Evolutionary conservation across 2,888 invertebrate species (phyloP), one percentile per base, ranked within the genome.

Genomic region (Drosophila paranaensis): DNA sequence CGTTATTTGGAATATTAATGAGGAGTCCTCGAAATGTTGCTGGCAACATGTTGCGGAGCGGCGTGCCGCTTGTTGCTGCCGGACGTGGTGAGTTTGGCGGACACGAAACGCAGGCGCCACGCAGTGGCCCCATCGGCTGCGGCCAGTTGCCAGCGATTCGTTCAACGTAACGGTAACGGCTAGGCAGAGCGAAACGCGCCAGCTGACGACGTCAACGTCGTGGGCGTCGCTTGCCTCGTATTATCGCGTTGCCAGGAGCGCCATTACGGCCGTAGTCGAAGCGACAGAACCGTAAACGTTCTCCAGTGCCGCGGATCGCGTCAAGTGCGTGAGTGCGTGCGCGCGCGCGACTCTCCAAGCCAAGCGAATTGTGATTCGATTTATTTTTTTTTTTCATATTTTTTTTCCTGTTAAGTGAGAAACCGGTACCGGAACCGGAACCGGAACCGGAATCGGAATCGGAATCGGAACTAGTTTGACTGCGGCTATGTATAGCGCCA

Each of bases 101-200:
- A 9, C 1, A 16, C 51, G 74, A 20, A 76, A 74, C 65, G 74
- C 71, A 76, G 74, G 65, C 74, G 73, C 56, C 61, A 25, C 48
- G 46, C 42, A 39, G 39, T 39, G n/a, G 54, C 9, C 39, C n/a
- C 40, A 40, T 2, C 27, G 27, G 27, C 16, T 27, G 54, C 60
- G 51, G 56, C 60, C 68, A 78, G 77, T 78, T 71, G 79, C 65
- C 62, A 68, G 62, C 71, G 75, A 63, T 55, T 65, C 79, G 75
- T 79, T 79, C 61, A 68, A 66, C 78, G 62, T 61, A 68, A 71
- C 78, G 79, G 78, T 78, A 79, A 68, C 20, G 45, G 27, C 71
- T 27, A 50, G 54, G 27, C 61, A 71, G 51, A 61, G 64, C 51
- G 37, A 63, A 65, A 57, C 68, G 57, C 51, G 68, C 65, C 61